phyloP scores from a whole-genome alignment of 2,113 vertebrate genomes.

The Regulus satrapa region DNA sequence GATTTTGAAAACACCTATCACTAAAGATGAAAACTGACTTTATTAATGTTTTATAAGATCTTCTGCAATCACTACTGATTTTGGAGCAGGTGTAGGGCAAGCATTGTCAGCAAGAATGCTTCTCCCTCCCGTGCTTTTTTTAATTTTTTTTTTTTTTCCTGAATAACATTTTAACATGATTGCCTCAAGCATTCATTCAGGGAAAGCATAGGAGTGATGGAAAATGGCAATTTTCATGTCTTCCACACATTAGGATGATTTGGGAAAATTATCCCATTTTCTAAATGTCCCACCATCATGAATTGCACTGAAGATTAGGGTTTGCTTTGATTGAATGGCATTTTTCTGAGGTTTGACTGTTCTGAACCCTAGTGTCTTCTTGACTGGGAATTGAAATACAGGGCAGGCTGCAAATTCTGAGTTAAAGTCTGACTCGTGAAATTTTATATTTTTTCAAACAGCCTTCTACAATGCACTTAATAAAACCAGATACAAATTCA shows the following conservation, averaged over 20 bases:
- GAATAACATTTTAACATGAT: not conserved
- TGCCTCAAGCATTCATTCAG: slow-evolving; percentile 1
- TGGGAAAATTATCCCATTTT: slow-evolving; percentile 60
- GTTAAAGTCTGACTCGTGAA: not conserved
- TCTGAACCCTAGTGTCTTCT: not conserved
- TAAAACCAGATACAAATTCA: not conserved
- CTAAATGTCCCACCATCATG: slow-evolving; percentile 13
- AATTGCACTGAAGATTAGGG: slow-evolving; percentile 37
- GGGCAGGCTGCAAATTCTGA: not conserved
- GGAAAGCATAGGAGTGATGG: not conserved
- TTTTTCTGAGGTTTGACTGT: slow-evolving; percentile 26
- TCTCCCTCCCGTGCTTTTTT: not conserved
- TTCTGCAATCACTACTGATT: slow-evolving; percentile 1
- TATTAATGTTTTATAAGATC: not conserved
- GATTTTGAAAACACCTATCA: not conserved
- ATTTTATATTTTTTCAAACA: not conserved
- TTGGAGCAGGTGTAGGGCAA: slow-evolving; percentile 1
- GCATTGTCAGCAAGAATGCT: not conserved
- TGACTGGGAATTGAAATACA: not conserved
- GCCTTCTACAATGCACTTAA: not conserved
- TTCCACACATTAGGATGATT: slow-evolving; percentile 39
- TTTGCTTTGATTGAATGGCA: slow-evolving; percentile 39
- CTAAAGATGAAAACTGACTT: not conserved
- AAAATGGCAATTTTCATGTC: slow-evolving; percentile 13
- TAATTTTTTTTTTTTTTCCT: not conserved